phyloP scores from a whole-genome alignment of 2,797 vertebrate species.

The Chrysocyon brachyurus region DNA sequence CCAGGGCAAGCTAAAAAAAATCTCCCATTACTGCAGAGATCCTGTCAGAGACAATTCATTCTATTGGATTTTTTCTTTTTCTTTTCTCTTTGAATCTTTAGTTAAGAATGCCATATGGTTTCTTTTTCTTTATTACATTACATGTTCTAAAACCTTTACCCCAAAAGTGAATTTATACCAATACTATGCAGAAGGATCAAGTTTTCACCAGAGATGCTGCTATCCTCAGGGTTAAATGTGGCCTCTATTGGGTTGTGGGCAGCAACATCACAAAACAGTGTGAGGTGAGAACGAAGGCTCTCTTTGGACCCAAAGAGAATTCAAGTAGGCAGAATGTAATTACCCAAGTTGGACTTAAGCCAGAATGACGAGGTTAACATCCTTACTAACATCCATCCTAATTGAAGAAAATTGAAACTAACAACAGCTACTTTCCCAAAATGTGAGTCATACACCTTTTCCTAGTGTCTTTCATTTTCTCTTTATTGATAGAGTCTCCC shows the following conservation, averaged over 20 bases:
- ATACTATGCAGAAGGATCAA: slow-evolving; percentile 43
- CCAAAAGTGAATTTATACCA: slow-evolving; percentile 41
- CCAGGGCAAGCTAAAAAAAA: slow-evolving; percentile 41
- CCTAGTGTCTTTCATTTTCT: slow-evolving; percentile 73
- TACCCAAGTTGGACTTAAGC: slow-evolving; percentile 71
- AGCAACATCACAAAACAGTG: slow-evolving; percentile 26
- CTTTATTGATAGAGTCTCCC: slow-evolving; percentile 66
- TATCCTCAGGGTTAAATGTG: slow-evolving; percentile 21
- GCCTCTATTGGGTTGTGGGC: slow-evolving; percentile 6
- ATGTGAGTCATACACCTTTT: slow-evolving; percentile 73
- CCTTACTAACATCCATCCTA: slow-evolving; percentile 77
- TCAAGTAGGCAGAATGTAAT: slow-evolving; percentile 79
- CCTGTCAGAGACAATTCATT: slow-evolving; percentile 77
- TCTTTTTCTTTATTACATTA: slow-evolving; percentile 70
- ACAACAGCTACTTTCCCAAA: slow-evolving; percentile 78
- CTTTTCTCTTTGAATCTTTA: slow-evolving; percentile 5
- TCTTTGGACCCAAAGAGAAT: slow-evolving; percentile 70
- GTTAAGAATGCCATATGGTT: slow-evolving; percentile 53
- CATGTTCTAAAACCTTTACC: slow-evolving; percentile 69
- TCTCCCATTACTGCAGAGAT: slow-evolving; percentile 61
- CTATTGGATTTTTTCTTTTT: not conserved
- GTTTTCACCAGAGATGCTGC: slow-evolving; percentile 7
- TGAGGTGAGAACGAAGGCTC: slow-evolving; percentile 64
- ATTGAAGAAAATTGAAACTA: slow-evolving; percentile 85
- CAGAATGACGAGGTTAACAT: slow-evolving; percentile 79